These are phyloP conservation scores for Tromatobia lineatoria DNA, from an alignment of 2,888 invertebrate species.

Conservation along the genomic window DNA sequence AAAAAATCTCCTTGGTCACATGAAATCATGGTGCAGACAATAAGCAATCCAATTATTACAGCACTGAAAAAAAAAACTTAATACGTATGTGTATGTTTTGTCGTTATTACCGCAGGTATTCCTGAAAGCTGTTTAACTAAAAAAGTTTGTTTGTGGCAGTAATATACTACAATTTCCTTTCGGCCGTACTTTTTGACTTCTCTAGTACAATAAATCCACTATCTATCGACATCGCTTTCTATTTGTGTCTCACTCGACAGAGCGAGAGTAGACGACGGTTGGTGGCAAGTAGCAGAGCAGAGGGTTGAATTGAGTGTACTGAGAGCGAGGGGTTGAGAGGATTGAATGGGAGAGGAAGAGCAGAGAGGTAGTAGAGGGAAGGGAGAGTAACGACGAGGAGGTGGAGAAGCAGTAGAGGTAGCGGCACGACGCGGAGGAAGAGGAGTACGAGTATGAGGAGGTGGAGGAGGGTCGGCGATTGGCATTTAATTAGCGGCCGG, in stretches of 20 bases:
- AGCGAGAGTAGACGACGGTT: conserved; percentile 50
- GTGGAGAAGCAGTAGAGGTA: conserved; percentile 64
- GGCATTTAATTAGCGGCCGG: conserved; percentile 86
- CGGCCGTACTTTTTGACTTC: neutral
- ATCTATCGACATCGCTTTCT: conserved; percentile 8
- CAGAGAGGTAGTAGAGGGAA: conserved; percentile 48
- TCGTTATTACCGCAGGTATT: too few relatives aligned
- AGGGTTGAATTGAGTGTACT: conserved; percentile 68
- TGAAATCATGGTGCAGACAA: too few relatives aligned
- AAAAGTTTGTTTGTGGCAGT: neutral
- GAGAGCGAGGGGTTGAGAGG: conserved; percentile 67
- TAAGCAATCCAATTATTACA: too few relatives aligned
- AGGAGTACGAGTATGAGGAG: conserved; percentile 72
- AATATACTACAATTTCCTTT: neutral
- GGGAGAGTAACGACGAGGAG: conserved; percentile 64
- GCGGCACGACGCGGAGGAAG: conserved; percentile 70
- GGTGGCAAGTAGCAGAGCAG: conserved; percentile 57
- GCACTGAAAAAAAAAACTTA: too few relatives aligned
- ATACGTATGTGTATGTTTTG: too few relatives aligned
- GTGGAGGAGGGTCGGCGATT: conserved; percentile 83
- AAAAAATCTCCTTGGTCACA: neutral
- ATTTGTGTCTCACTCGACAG: conserved; percentile 36
- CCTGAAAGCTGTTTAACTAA: neutral
- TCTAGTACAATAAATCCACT: conserved; percentile 11
- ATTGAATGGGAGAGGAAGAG: conserved; percentile 73